phyloP scores from a whole-genome alignment of 2,888 invertebrate genomes.

The Diachrysia chrysitis region DNA sequence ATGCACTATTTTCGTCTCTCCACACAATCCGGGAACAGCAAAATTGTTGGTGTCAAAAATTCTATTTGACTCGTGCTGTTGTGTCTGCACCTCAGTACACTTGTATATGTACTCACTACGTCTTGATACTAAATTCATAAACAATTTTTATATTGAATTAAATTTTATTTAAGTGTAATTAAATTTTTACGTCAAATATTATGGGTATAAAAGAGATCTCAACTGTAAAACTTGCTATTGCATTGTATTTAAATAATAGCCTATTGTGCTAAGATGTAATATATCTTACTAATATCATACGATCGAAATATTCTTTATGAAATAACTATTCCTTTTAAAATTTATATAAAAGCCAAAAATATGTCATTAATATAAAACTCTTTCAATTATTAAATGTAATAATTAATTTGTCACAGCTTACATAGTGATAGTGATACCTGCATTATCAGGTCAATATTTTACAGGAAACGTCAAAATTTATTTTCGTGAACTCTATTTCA shows the following conservation, averaged over 20 bases:
- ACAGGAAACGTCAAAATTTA: background rate
- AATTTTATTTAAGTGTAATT: too few relatives aligned
- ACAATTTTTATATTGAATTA: too few relatives aligned
- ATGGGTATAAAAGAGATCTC: background rate
- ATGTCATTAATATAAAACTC: too few relatives aligned
- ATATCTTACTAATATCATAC: too few relatives aligned
- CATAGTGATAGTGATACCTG: too few relatives aligned
- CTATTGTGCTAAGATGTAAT: too few relatives aligned
- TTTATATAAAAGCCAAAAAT: too few relatives aligned
- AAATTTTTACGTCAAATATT: background rate
- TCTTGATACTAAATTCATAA: conserved; percentile 61
- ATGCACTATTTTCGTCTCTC: conserved; percentile 67
- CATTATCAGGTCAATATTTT: background rate
- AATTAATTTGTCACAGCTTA: too few relatives aligned
- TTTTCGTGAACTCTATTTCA: background rate
- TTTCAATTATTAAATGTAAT: background rate
- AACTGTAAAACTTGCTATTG: too few relatives aligned
- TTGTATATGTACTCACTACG: conserved; percentile 23
- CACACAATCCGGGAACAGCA: conserved; percentile 72
- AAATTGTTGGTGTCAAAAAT: conserved; percentile 78
- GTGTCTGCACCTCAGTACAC: conserved; percentile 55
- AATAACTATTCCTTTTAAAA: too few relatives aligned
- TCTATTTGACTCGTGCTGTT: conserved; percentile 74
- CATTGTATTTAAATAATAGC: too few relatives aligned
- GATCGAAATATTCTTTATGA: too few relatives aligned